These are phyloP conservation scores for Sardinella longiceps DNA, from an alignment of 2,797 vertebrate species.

Conservation along the genomic window DNA sequence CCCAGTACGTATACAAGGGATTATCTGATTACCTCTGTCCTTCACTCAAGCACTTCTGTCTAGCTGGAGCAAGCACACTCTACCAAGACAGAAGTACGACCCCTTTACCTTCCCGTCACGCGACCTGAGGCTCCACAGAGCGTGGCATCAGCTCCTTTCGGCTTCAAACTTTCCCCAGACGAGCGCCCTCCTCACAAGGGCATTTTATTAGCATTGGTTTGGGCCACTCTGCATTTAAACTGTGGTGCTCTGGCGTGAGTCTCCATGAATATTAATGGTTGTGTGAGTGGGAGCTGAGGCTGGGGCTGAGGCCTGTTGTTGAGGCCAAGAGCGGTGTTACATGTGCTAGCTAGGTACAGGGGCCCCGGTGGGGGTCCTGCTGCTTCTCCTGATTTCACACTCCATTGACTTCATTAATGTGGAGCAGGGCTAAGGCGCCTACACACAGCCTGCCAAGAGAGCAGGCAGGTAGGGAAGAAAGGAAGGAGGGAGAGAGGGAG, in stretches of 20 bases:
- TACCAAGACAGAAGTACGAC: background rate
- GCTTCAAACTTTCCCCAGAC: background rate
- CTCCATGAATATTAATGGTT: background rate
- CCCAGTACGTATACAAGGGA: background rate
- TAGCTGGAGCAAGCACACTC: background rate
- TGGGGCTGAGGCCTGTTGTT: background rate
- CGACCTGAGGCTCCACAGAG: background rate
- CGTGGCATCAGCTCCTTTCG: background rate
- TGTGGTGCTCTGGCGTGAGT: background rate
- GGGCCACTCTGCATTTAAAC: background rate
- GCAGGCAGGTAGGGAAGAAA: background rate
- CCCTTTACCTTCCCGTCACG: background rate
- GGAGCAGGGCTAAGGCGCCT: constrained; percentile 31
- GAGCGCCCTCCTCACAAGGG: background rate
- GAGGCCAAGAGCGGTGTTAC: background rate
- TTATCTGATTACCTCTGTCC: background rate
- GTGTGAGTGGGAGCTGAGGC: too few species aligned
- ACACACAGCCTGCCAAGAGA: background rate
- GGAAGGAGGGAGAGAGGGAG: background rate
- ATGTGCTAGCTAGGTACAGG: constrained; percentile 31
- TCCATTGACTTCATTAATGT: constrained; percentile 50
- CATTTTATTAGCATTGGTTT: background rate
- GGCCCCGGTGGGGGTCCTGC: constrained; percentile 33
- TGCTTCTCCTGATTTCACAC: constrained; percentile 46
- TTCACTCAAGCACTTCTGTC: background rate